Conservation (phyloP, 2,888 invertebrate species). For the Beris morrisii region DNA sequence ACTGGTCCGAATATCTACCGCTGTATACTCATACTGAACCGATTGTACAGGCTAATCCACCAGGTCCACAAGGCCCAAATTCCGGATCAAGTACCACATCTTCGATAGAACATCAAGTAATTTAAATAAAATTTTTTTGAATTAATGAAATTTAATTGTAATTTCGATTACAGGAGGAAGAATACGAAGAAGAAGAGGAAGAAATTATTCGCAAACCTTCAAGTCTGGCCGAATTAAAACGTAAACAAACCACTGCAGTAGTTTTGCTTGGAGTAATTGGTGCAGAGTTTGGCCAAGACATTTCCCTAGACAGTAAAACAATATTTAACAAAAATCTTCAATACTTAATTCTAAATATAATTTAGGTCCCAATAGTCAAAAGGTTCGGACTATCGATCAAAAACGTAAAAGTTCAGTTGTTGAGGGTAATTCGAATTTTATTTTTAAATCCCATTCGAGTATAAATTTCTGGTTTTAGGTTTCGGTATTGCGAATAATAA, state of each 20-base stretch:
- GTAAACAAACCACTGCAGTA: conserved; percentile 96
- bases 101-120: conserved; percentile 39
- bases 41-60: conserved; percentile 66
- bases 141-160: background rate
- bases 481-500: conserved; percentile 85
- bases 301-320: conserved; percentile 66
- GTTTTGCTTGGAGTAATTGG: conserved; percentile 96
- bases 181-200: conserved; percentile 83
- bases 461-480: conserved; percentile 45
- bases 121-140: background rate
- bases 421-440: conserved; percentile 58
- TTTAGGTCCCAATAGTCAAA: conserved; percentile 36
- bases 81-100: conserved; percentile 40
- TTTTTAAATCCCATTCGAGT: background rate
- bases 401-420: conserved; percentile 81
- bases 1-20: conserved; percentile 95
- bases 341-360: background rate
- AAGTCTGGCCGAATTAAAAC: conserved; percentile 80
- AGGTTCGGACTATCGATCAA: conserved; percentile 42
- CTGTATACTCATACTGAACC: conserved; percentile 80
- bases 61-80: conserved; percentile 52
- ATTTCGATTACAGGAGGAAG: conserved; percentile 66
- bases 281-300: conserved; percentile 97
- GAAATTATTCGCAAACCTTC: conserved; percentile 84
- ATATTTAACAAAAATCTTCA: background rate